phyloP scores from a whole-genome alignment of 2,888 invertebrate species.

The Griposia aprilina region DNA sequence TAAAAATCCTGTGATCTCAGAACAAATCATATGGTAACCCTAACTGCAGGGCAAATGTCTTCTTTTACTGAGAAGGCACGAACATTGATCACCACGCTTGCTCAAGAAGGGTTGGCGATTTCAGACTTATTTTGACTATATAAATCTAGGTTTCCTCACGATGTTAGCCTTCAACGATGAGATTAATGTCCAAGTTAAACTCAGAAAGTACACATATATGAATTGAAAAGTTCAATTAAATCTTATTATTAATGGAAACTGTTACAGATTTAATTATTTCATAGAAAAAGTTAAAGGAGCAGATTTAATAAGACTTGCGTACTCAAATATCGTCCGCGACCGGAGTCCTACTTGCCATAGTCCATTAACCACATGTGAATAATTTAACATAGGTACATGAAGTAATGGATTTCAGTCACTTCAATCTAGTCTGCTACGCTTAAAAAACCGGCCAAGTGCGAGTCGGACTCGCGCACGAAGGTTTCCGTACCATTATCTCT shows the following conservation, averaged over 20 bases:
- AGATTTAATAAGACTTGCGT: constrained; percentile 23
- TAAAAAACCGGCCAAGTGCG: no score
- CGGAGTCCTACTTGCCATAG: constrained; percentile 24
- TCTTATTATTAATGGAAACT: constrained; percentile 5
- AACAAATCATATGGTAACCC: no score
- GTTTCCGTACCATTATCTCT: no score
- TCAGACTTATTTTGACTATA: no score
- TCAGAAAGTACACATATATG: neutral
- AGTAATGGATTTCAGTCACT: neutral
- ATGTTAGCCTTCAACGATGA: neutral
- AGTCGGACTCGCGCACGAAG: no score
- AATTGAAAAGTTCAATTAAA: constrained; percentile 5
- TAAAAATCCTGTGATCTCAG: no score
- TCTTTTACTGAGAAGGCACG: neutral
- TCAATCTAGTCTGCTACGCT: neutral
- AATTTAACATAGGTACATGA: constrained; percentile 11
- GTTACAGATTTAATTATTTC: neutral
- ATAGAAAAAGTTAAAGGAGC: neutral
- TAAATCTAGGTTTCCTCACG: neutral
- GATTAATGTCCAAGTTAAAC: neutral
- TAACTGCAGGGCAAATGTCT: neutral
- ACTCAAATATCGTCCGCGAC: constrained; percentile 1
- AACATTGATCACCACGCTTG: neutral
- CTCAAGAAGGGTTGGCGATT: neutral
- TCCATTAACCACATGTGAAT: constrained; percentile 32